These are phyloP conservation scores for Heterohyrax brucei DNA, from an alignment of 2,797 vertebrate species.

Conservation along the genomic window DNA sequence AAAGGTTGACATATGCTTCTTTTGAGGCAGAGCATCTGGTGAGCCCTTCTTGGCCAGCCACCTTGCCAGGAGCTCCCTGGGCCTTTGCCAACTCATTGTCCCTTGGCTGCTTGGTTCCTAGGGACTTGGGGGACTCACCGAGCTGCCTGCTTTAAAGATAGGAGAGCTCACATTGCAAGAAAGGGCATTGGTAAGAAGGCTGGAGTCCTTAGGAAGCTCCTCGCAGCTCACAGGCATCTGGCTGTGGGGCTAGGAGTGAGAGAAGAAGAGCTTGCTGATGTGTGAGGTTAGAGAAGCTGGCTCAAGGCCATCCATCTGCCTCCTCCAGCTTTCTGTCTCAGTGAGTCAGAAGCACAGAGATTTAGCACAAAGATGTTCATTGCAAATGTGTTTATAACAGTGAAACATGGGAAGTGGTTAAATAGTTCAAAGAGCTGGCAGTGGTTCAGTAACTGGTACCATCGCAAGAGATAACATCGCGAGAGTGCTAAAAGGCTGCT, in stretches of 20 bases:
- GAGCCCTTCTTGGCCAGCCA: not conserved
- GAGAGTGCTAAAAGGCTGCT: not conserved
- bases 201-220: not conserved
- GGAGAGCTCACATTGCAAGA: constrained; percentile 87
- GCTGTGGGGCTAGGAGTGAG: constrained; percentile 55
- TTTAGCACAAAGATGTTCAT: not conserved
- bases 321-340: not conserved
- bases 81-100: not conserved
- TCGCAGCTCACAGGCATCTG: constrained; percentile 78
- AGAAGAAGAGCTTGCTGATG: not conserved
- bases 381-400: not conserved
- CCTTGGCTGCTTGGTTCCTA: not conserved
- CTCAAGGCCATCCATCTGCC: not conserved
- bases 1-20: not conserved
- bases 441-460: fast-evolving
- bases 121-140: constrained; percentile 67
- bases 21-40: not conserved
- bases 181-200: constrained; percentile 7
- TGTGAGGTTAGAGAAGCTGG: not conserved
- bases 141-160: constrained; percentile 77
- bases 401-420: not conserved
- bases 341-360: not conserved
- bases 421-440: not conserved
- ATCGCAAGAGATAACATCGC: not conserved
- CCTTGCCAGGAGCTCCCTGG: not conserved